phyloP scores from a whole-genome alignment of 1,140 invertebrate genomes.

The Cheumatopsyche charites region DNA sequence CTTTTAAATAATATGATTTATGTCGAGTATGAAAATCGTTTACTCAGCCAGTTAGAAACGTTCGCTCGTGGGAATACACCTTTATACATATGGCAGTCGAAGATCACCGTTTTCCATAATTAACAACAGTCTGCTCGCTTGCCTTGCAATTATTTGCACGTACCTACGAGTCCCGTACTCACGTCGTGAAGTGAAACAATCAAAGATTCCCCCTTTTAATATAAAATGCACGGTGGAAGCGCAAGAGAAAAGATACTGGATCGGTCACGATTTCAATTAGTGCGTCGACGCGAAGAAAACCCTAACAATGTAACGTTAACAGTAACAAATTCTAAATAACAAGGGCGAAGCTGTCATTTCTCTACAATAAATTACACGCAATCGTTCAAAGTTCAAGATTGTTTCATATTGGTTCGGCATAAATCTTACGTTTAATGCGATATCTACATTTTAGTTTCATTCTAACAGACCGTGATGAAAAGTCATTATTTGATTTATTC shows the following conservation, averaged over 20 bases:
- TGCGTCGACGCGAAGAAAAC: background rate
- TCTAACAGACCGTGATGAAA: too few species aligned
- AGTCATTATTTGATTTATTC: too few species aligned
- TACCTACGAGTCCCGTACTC: background rate
- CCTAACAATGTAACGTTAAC: too few species aligned
- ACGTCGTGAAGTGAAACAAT: background rate
- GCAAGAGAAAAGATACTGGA: background rate
- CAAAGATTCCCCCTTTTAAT: constrained; percentile 1
- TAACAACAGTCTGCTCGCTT: constrained; percentile 22
- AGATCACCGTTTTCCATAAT: constrained; percentile 28
- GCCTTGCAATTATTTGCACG: constrained; percentile 30
- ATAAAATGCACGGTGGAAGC: background rate
- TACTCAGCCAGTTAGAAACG: too few species aligned
- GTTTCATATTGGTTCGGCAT: too few species aligned
- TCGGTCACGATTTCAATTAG: constrained; percentile 12
- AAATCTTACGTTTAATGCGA: too few species aligned
- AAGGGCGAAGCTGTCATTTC: background rate
- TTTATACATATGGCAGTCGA: constrained; percentile 2
- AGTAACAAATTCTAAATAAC: background rate
- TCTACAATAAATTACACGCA: too few species aligned
- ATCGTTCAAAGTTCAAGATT: too few species aligned
- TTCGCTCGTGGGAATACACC: constrained; percentile 14
- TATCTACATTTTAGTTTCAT: too few species aligned
- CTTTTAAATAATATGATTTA: too few species aligned
- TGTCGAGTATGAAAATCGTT: too few species aligned